These are phyloP conservation scores for Muntiacus muntjak DNA, from an alignment of 2,113 vertebrate species.

Conservation along the genomic window DNA sequence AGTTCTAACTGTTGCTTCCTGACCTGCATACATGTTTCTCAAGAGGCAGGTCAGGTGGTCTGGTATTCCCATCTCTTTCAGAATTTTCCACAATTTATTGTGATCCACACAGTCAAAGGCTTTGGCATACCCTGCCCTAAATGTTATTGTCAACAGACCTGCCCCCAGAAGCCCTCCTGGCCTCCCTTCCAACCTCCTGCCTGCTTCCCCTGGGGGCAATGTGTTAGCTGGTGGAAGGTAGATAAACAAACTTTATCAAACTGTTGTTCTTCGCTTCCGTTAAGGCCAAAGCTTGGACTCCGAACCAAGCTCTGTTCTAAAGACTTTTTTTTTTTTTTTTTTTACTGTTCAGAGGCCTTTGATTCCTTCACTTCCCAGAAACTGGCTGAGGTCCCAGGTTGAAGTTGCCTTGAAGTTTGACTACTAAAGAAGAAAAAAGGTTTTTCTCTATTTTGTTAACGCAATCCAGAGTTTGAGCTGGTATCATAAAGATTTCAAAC, in stretches of 20 bases:
- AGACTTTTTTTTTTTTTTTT: background rate
- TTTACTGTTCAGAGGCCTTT: slow-evolving; percentile 28
- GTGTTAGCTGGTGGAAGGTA: background rate
- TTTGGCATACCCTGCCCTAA: background rate
- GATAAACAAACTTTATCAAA: background rate
- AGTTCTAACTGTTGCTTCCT: background rate
- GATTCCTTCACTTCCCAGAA: slow-evolving; percentile 25
- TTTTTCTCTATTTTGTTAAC: background rate
- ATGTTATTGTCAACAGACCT: background rate
- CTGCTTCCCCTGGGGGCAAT: background rate
- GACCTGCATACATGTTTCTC: background rate
- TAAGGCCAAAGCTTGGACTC: background rate
- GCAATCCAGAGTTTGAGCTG: background rate
- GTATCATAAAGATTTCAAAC: background rate
- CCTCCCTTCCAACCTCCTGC: no score
- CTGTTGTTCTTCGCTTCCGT: background rate
- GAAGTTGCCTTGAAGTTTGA: slow-evolving; percentile 47
- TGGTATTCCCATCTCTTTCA: background rate
- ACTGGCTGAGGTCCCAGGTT: background rate
- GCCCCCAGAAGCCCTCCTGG: background rate
- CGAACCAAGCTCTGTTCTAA: background rate
- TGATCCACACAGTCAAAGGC: background rate
- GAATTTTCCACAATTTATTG: background rate
- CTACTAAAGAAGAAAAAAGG: background rate
- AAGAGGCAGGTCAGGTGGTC: background rate